Base-by-base conservation (phyloP, 2,888 invertebrate genomes). In the Ornithoptera priamus region DNA sequence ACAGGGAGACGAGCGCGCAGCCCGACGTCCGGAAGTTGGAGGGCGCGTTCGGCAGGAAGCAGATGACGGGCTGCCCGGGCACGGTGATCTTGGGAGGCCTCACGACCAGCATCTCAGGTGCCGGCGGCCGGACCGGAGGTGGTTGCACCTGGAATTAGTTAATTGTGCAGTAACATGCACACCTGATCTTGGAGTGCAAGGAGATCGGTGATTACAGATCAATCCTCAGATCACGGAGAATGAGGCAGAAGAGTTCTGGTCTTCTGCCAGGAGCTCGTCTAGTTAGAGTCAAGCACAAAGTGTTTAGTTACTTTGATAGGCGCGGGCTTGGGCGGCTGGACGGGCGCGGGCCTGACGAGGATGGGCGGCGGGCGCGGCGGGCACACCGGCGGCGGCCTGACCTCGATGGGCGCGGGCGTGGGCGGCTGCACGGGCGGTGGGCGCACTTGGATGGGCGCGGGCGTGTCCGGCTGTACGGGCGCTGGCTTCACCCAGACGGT, bases 31-130 rank as follows among this genome's bases (percentile, higher is more conserved):
- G 0, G 73, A 76, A 20, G 64, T 67, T 10, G 72, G 68, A 18
- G n/a, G 30, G 36, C 4, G 36, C 18, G 30, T 60, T 39, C 53
- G 53, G 53, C 53, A 53, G 4, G 53, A 53, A 53, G 53, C 53
- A 53, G 53, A 17, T n/a, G 53, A 61, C 36, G 12, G 18, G 18
- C 18, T 18, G 84, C 53, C 39, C 39, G 39, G 87, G 85, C 62
- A 85, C 74, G 20, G 89, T 10, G 39, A 39, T 39, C 39, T 39
- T 39, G 1, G 39, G 8, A 39, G 39, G 39, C 39, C 39, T 39
- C 39, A 39, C 39, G 39, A 39, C 39, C 39, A 39, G 39, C 39
- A 39, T 6, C 7, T 39, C 39, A 39, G 39, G 39, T 39, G 6
- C 39, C 39, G 39, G 39, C 1, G 39, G 39, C 30, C 5, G 30